These are phyloP conservation scores for Netelia melanura DNA, from an alignment of 2,888 invertebrate species.

Conservation along the genomic window DNA sequence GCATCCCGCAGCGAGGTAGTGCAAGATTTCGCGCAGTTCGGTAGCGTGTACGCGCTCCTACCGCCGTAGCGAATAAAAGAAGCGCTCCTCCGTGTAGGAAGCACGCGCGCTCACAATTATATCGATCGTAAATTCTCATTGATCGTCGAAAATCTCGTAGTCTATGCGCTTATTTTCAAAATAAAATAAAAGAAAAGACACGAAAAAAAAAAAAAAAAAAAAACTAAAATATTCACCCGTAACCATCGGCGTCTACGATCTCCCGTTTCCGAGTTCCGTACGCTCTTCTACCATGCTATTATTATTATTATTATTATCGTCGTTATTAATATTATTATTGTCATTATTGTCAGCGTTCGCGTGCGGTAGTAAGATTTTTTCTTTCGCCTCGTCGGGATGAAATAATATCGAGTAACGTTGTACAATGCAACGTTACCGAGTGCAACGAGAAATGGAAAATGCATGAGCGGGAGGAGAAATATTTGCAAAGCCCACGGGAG, in stretches of 20 bases:
- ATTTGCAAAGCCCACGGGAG: conserved; percentile 19
- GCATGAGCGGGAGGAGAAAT: conserved; percentile 7
- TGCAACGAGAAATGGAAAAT: conserved; percentile 22
- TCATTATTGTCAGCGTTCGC: conserved; percentile 8
- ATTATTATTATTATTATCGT: neutral
- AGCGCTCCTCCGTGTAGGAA: conserved; percentile 40
- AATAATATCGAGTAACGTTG: conserved; percentile 19
- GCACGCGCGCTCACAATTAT: conserved; percentile 73
- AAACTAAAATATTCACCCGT: neutral
- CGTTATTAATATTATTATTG: neutral
- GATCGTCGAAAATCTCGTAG: conserved; percentile 37
- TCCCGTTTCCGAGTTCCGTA: neutral
- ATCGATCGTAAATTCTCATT: conserved; percentile 73
- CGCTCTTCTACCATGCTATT: neutral
- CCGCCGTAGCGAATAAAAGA: conserved; percentile 32
- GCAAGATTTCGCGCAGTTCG: conserved; percentile 54
- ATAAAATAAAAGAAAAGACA: neutral
- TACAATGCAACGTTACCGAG: neutral
- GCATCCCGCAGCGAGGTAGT: conserved; percentile 57
- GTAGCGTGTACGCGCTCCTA: conserved; percentile 45
- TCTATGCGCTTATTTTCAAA: neutral
- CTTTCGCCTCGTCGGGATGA: conserved; percentile 4
- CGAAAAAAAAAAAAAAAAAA: conserved; percentile 9
- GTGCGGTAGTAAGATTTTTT: neutral
- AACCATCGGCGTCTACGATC: neutral